Base-by-base conservation (phyloP, 1,140 invertebrate genomes). In the Cyclina sinensis region DNA sequence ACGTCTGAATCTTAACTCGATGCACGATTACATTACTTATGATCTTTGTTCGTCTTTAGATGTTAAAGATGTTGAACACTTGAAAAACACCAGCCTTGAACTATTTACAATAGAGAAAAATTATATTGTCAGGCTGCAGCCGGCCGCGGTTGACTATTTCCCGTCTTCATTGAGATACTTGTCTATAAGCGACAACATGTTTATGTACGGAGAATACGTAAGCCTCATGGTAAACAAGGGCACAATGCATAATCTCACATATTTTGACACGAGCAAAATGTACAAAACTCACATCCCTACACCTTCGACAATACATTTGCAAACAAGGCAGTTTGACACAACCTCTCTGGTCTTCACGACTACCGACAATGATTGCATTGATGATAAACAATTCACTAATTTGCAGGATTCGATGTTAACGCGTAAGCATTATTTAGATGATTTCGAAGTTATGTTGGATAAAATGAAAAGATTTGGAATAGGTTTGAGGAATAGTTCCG, bases 141-240 rank as follows among this genome's bases (percentile, higher is more conserved):
- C 46, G 0, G 27, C 21, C 11, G 46, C 73, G 0, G 46, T 37
- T 2, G 46, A 24, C 9, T 46, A 14, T 14, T 48, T 78, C 14
- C 27, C 48, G 1, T 0, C 46, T 2, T 78, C 73, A 18, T 11
- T 78, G 1, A 46, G 24, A 51, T 78, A 78, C 27, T 5, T 78
- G 39, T 78, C 73, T 24, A 51, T 78, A 24, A 30, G 73, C 4
- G 73, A 78, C n/a, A 78, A 78, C 32, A 78, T 78, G 46, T 78
- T 78, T 27, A 46, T 78, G 43, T 46, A 78, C 11, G 73, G 73
- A 14, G 27, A 48, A 16, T 78, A 78, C 24, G 24, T 78, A 48
- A 9, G 0, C 1, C 27, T 12, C 12, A 18, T 78, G 32, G 24
- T 78, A 11, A 46, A 46, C 39, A 51, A 30, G 18, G 4, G 21